These are phyloP conservation scores for Mesoclemmys tuberculata DNA, from an alignment of 2,113 vertebrate species.

Conservation along the genomic window DNA sequence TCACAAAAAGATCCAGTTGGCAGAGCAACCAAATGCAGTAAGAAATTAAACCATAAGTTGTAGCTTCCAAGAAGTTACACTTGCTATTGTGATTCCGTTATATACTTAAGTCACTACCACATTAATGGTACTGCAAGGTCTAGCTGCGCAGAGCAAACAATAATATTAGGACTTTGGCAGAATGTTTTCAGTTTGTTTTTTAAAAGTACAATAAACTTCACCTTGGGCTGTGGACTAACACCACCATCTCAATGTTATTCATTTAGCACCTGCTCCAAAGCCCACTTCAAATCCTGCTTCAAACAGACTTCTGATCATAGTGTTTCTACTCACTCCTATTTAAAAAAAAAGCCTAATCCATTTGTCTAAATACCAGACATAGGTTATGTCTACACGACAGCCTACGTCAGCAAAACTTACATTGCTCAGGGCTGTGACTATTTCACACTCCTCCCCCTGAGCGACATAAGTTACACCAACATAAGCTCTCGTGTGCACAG, in stretches of 20 bases:
- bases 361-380: not conserved
- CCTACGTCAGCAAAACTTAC: not conserved
- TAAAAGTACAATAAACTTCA: not conserved
- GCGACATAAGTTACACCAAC: too few relatives aligned
- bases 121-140: too few relatives aligned
- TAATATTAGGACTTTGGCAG: not conserved
- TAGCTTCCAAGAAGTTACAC: not conserved
- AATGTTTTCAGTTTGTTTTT: not conserved
- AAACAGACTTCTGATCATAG: not conserved
- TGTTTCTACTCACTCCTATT: slow-evolving; percentile 19
- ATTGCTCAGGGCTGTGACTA: too few relatives aligned
- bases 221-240: not conserved
- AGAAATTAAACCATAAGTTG: not conserved
- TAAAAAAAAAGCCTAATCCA: not conserved
- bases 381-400: not conserved
- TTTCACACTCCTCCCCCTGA: too few relatives aligned
- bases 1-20: not conserved
- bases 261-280: not conserved
- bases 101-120: not conserved
- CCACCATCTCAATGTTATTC: not conserved
- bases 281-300: not conserved
- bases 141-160: not conserved
- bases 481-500: too few relatives aligned
- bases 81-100: not conserved
- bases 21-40: not conserved